phyloP scores from a whole-genome alignment of 2,888 invertebrate genomes.

The Acleris emargana region DNA sequence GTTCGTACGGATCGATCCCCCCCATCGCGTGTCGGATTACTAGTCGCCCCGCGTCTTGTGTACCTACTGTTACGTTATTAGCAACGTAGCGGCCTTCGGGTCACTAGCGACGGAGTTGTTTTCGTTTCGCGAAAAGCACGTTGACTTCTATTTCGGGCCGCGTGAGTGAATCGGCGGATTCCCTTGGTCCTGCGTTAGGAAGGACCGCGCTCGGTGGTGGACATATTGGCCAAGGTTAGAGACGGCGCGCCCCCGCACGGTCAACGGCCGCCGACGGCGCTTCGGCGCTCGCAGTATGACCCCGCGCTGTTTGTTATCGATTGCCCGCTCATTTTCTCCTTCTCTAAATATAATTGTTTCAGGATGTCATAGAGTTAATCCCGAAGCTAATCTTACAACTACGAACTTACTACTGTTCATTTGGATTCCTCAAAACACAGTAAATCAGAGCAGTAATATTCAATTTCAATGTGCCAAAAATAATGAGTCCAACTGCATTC shows the following conservation, averaged over 20 bases:
- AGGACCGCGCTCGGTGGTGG: slow-evolving; percentile 24
- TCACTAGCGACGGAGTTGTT: slow-evolving; percentile 42
- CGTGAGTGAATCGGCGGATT: slow-evolving; percentile 4
- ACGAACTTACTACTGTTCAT: too few relatives aligned
- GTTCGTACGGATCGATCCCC: slow-evolving; percentile 62
- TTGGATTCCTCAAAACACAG: too few relatives aligned
- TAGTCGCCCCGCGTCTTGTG: slow-evolving; percentile 43
- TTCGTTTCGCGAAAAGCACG: slow-evolving; percentile 37
- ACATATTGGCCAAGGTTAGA: slow-evolving; percentile 67
- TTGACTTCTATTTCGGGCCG: slow-evolving; percentile 13
- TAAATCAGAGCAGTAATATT: too few relatives aligned
- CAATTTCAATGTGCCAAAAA: too few relatives aligned
- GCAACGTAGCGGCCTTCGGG: slow-evolving; percentile 33
- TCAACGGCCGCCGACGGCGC: slow-evolving; percentile 73
- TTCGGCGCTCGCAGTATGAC: slow-evolving; percentile 63
- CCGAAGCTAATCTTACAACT: too few relatives aligned
- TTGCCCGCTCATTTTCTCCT: slow-evolving; percentile 65
- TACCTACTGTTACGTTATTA: slow-evolving; percentile 24
- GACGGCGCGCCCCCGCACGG: slow-evolving; percentile 69
- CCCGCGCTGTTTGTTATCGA: slow-evolving; percentile 72
- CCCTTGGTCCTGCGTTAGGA: slow-evolving; percentile 13
- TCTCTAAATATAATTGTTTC: neutral
- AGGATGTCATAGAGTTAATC: too few relatives aligned
- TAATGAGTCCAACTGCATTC: too few relatives aligned
- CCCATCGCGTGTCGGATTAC: slow-evolving; percentile 44